Conservation (phyloP, 2,797 vertebrate species). For the Gymnoscopelus microlampas region DNA sequence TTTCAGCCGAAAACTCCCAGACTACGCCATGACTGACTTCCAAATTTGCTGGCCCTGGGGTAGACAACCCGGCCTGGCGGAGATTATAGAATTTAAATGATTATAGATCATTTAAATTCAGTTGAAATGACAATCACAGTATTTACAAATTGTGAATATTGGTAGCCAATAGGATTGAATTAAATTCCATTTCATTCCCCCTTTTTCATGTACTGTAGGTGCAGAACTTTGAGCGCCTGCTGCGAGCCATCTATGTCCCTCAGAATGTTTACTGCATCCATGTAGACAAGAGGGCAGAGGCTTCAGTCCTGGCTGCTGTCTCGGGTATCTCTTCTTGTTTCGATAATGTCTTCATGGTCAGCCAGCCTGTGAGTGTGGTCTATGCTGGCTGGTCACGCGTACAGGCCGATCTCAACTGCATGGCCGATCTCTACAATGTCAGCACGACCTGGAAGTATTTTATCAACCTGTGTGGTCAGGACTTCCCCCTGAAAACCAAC, state of each 20-base stretch:
- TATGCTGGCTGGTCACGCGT: slow-evolving; percentile 89
- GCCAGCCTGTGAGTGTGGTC: slow-evolving; percentile 76
- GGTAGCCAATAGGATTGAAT: too few relatives aligned
- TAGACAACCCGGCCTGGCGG: too few relatives aligned
- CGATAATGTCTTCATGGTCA: slow-evolving; percentile 78
- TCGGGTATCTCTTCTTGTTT: slow-evolving; percentile 85
- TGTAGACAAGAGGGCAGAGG: slow-evolving; percentile 85
- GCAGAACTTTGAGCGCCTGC: slow-evolving; percentile 88
- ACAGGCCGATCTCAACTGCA: slow-evolving; percentile 93
- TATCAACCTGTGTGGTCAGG: slow-evolving; percentile 91
- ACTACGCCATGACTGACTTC: too few relatives aligned
- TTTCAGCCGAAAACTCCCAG: too few relatives aligned
- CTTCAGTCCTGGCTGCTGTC: slow-evolving; percentile 79
- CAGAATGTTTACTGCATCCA: slow-evolving; percentile 94
- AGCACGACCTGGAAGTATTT: slow-evolving; percentile 87
- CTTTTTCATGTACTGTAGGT: slow-evolving; percentile 58
- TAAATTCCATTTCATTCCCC: neutral
- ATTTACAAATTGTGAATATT: too few relatives aligned
- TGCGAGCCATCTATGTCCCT: slow-evolving; percentile 89
- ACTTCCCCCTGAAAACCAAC: slow-evolving; percentile 93
- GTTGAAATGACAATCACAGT: too few relatives aligned
- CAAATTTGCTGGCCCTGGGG: too few relatives aligned
- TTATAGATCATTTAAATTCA: too few relatives aligned
- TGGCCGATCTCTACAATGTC: slow-evolving; percentile 85
- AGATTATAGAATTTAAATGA: too few relatives aligned